Evolutionary conservation across 2,113 vertebrate genomes (phyloP).

Genomic region (Lynx canadensis): DNA sequence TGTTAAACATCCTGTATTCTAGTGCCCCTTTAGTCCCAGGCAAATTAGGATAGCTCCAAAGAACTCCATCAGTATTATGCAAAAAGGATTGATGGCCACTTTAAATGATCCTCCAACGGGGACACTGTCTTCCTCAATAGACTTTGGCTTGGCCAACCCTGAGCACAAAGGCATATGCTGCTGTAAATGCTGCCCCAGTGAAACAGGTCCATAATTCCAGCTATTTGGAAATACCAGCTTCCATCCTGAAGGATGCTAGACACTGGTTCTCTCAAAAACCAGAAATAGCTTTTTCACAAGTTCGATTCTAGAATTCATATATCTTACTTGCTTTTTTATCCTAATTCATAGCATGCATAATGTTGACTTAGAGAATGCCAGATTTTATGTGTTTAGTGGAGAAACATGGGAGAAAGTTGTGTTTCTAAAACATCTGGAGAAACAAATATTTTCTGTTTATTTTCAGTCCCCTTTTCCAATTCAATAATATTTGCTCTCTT

Average conservation of each 20-base stretch:
- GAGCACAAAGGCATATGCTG: accelerated
- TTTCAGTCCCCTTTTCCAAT: slow-evolving; percentile 59
- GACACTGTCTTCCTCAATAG: not conserved
- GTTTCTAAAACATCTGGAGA: slow-evolving; percentile 67
- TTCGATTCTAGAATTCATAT: not conserved
- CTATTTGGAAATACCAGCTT: not conserved
- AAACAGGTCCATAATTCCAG: not conserved
- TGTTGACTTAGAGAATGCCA: slow-evolving; percentile 40
- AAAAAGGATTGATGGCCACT: not conserved
- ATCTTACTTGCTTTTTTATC: not conserved
- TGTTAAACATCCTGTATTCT: not conserved
- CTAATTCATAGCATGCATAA: slow-evolving; percentile 45
- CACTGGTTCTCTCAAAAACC: not conserved
- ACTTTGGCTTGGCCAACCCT: not conserved
- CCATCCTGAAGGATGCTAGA: not conserved
- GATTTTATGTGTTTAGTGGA: slow-evolving; percentile 16
- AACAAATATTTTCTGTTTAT: slow-evolving; percentile 73
- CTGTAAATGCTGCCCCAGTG: not conserved
- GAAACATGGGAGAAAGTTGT: slow-evolving; percentile 45
- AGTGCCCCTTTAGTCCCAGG: not conserved
- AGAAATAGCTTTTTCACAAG: not conserved
- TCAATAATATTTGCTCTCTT: slow-evolving; percentile 65
- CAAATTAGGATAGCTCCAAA: not conserved
- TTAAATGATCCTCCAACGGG: not conserved
- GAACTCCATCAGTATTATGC: not conserved